A percentile compares a stretch with the other conserved stretches of the same genome.
Evolutionary conservation across 1,140 invertebrate genomes (phyloP).

Genomic region (Manduca sexta): DNA sequence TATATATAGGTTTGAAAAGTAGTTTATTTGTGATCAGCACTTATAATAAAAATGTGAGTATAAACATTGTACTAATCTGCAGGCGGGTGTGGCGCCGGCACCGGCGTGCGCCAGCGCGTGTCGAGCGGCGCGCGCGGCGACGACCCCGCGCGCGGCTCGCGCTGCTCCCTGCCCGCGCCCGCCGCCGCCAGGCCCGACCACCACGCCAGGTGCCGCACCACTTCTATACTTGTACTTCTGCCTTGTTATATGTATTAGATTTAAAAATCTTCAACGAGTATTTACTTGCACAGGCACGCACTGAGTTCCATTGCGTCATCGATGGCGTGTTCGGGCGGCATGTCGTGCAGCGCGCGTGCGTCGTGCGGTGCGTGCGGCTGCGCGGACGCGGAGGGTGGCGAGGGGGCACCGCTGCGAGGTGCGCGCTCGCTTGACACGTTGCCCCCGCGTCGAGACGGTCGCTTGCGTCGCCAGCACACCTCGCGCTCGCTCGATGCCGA

Average conservation of each 20-base stretch:
- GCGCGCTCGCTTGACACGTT: conserved; percentile 61
- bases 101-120: conserved; percentile 42
- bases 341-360: conserved; percentile 8
- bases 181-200: conserved; percentile 11
- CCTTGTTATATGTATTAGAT: too few relatives aligned
- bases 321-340: conserved; percentile 39
- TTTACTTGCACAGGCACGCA: conserved; percentile 37
- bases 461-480: conserved; percentile 44
- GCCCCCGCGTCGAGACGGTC: conserved; percentile 23
- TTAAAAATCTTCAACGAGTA: too few relatives aligned
- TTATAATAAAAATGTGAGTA: not conserved
- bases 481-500: conserved; percentile 59
- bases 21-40: not conserved
- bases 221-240: too few relatives aligned
- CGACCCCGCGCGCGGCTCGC: conserved; percentile 25
- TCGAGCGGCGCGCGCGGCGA: conserved; percentile 39
- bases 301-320: conserved; percentile 67
- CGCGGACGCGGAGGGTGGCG: conserved; percentile 6
- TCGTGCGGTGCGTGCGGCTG: conserved; percentile 4
- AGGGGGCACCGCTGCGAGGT: conserved; percentile 28
- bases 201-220: not conserved
- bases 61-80: conserved; percentile 1
- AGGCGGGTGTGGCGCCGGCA: conserved; percentile 8
- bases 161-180: conserved; percentile 29
- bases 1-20: too few relatives aligned